Evolutionary conservation across 2,797 vertebrate species (phyloP).

Genomic region (Chrysocyon brachyurus): DNA sequence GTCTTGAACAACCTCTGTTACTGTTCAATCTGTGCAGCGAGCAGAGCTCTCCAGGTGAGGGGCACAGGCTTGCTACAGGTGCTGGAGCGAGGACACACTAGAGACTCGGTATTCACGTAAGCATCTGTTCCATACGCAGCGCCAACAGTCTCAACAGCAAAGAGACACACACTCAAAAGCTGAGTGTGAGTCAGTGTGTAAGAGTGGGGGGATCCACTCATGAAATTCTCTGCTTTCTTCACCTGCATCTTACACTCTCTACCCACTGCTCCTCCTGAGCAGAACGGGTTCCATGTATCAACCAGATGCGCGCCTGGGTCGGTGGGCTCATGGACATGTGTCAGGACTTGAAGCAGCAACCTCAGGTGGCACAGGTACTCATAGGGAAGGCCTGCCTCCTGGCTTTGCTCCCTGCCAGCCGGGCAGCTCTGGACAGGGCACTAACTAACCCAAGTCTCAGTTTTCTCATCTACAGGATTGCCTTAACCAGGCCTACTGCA

Average conservation of each 20-base stretch:
- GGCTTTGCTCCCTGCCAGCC: neutral
- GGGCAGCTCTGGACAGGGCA: neutral
- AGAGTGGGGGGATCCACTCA: accelerated
- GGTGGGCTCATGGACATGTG: accelerated
- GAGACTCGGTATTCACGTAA: accelerated
- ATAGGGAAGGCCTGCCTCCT: too few species aligned
- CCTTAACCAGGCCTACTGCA: too few species aligned
- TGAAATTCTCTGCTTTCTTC: neutral
- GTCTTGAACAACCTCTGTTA: neutral
- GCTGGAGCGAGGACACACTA: neutral
- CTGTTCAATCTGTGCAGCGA: too few species aligned
- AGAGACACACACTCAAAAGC: neutral
- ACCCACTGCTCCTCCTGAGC: neutral
- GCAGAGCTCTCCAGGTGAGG: neutral
- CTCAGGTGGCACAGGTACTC: accelerated
- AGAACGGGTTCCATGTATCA: accelerated
- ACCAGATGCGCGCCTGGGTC: accelerated
- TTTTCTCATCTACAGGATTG: too few species aligned
- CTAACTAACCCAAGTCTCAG: neutral
- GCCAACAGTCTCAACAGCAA: neutral
- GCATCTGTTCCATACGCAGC: neutral
- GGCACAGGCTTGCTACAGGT: too few species aligned
- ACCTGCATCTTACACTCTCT: neutral
- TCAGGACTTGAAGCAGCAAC: neutral
- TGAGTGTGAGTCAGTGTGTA: accelerated